Evolutionary conservation across 1,140 invertebrate genomes (phyloP), one percentile per base, ranked within the genome.

Genomic region (Olivierus martensii): DNA sequence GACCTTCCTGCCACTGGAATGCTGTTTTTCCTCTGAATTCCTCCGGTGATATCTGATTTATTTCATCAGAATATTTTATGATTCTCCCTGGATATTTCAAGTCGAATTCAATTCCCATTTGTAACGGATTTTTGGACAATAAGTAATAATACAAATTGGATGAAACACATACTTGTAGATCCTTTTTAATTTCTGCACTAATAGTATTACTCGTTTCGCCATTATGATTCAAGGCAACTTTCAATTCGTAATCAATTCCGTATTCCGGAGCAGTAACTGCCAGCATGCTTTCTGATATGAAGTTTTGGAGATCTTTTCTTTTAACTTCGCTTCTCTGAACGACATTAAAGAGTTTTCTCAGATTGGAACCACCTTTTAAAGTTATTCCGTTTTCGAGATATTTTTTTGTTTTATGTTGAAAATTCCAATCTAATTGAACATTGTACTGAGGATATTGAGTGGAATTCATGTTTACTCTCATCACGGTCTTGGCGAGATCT

Each of bases 281-380:
- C 1, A 41, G 6, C 12, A 9, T 18, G 12, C 5, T 41, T 9
- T 12, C 28, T 28, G 28, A 28, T 6, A 2, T 28, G 28, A 28
- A 28, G 4, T 28, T 28, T 0, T 28, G 4, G 28, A 4, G 28
- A 9, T 9, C 28, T 6, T 28, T 28, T 9, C 9, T 28, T 28
- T 2, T 4, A 28, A 28, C 28, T 28, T 2, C 9, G 28, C 28
- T 28, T 28, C 4, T 9, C 9, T 28, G 28, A 28, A 28, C 4
- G 28, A 28, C 0, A 28, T 28, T 6, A 0, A 28, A 2, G 4
- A 28, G 4, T 28, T 28, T 28, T 28, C 9, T 28, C 9, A 28
- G 9, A 9, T 28, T 9, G 4, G 28, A 6, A 28, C 77, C 66
- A 17, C 51, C 51, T 28, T 51, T 56, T 12, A 56, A 3, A 34